A percentile compares a stretch with the other conserved stretches of the same genome.
Conservation (phyloP, 2,113 vertebrate genomes). For the Cavia aperea region DNA sequence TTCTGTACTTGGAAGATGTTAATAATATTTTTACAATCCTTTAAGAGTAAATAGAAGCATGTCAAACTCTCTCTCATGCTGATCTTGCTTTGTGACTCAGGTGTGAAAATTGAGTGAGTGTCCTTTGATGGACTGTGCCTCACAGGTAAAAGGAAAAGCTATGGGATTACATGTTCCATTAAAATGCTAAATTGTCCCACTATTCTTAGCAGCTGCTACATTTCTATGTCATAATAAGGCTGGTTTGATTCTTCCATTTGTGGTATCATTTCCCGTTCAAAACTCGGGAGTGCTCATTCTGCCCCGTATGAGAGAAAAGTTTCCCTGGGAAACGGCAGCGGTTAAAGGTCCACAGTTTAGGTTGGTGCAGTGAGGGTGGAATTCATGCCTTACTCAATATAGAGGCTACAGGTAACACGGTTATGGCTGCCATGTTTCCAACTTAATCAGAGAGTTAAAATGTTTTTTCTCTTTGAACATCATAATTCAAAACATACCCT, state of each 20-base stretch:
- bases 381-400: neutral
- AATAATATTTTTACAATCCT: neutral
- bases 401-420: neutral
- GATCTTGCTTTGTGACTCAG: neutral
- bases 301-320: neutral
- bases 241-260: slow-evolving; percentile 7
- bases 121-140: neutral
- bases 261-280: neutral
- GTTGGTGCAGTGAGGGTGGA: neutral
- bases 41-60: neutral
- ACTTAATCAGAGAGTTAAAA: slow-evolving; percentile 53
- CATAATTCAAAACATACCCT: slow-evolving; percentile 52
- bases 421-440: neutral
- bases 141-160: neutral
- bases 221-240: neutral
- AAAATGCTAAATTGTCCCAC: neutral
- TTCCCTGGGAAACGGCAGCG: neutral
- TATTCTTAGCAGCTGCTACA: neutral
- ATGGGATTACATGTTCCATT: neutral
- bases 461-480: slow-evolving; percentile 45
- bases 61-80: neutral
- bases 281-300: neutral
- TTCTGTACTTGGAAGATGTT: neutral
- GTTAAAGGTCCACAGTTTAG: neutral
- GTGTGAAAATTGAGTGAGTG: neutral